phyloP scores from a whole-genome alignment of 1,140 invertebrate species.

The Hestina assimilis region DNA sequence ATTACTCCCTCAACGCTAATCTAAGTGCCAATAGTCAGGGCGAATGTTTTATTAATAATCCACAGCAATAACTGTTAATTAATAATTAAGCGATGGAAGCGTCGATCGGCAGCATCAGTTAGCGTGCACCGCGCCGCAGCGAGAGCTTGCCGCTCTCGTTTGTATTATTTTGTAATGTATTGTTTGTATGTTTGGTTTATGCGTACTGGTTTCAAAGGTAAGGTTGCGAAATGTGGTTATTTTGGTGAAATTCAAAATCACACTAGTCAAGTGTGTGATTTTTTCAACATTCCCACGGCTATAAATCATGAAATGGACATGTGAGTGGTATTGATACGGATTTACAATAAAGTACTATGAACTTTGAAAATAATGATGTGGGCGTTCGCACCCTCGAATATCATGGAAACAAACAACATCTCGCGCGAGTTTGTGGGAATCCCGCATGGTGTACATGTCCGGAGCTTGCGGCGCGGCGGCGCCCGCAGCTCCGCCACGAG shows the following conservation, averaged over 20 bases:
- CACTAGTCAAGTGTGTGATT: not conserved
- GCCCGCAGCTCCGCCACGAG: slow-evolving; percentile 32
- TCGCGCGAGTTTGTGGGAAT: slow-evolving; percentile 68
- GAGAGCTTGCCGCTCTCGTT: slow-evolving; percentile 3
- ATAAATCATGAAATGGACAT: slow-evolving; percentile 70
- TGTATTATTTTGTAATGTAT: no score
- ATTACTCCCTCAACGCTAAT: slow-evolving; percentile 77
- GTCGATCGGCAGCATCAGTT: slow-evolving; percentile 55
- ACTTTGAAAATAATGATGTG: slow-evolving; percentile 73
- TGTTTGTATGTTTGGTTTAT: no score
- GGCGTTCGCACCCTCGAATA: slow-evolving; percentile 62
- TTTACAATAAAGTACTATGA: slow-evolving; percentile 64
- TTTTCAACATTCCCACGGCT: slow-evolving; percentile 59
- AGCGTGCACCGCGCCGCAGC: slow-evolving; percentile 31
- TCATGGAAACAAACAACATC: slow-evolving; percentile 61
- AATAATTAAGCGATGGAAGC: slow-evolving; percentile 68
- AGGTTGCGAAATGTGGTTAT: no score
- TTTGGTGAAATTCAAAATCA: no score
- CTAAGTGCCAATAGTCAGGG: slow-evolving; percentile 77
- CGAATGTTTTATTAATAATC: slow-evolving; percentile 78
- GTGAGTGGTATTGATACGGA: slow-evolving; percentile 64
- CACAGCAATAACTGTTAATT: slow-evolving; percentile 70
- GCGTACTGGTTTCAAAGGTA: no score
- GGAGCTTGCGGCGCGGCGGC: slow-evolving; percentile 28
- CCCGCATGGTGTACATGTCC: slow-evolving; percentile 53